These are phyloP conservation scores for Corbicula japonica DNA, from an alignment of 2,888 invertebrate genomes.

Conservation along the genomic window DNA sequence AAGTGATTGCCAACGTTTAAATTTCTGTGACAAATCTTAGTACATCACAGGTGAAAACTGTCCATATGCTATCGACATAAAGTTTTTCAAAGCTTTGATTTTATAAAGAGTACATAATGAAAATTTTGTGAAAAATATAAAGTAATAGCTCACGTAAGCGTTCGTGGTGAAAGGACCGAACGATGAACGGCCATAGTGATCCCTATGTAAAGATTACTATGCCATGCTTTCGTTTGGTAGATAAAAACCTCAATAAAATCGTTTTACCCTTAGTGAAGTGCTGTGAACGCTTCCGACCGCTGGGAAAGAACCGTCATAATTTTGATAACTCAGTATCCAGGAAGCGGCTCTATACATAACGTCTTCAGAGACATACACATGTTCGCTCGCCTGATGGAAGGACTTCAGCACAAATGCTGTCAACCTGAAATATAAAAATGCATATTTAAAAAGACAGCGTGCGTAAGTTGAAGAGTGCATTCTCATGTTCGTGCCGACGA, in stretches of 20 bases:
- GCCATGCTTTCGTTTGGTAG: too few species aligned
- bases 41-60: too few species aligned
- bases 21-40: too few species aligned
- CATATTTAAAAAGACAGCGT: background rate
- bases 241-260: background rate
- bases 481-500: too few species aligned
- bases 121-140: background rate
- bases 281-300: slow-evolving; percentile 91
- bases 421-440: slow-evolving; percentile 88
- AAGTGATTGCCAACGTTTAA: too few species aligned
- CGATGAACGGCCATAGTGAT: background rate
- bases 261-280: slow-evolving; percentile 90
- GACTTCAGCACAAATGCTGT: slow-evolving; percentile 94
- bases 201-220: background rate
- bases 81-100: too few species aligned
- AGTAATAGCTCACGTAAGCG: background rate
- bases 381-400: slow-evolving; percentile 90
- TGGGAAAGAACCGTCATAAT: slow-evolving; percentile 91
- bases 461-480: background rate
- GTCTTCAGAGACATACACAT: slow-evolving; percentile 87
- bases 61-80: too few species aligned
- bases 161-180: background rate
- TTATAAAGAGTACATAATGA: background rate
- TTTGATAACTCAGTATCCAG: slow-evolving; percentile 92
- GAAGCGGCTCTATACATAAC: slow-evolving; percentile 90